Conservation (phyloP, 2,888 invertebrate genomes). For the Sphecodes monilicornis region DNA sequence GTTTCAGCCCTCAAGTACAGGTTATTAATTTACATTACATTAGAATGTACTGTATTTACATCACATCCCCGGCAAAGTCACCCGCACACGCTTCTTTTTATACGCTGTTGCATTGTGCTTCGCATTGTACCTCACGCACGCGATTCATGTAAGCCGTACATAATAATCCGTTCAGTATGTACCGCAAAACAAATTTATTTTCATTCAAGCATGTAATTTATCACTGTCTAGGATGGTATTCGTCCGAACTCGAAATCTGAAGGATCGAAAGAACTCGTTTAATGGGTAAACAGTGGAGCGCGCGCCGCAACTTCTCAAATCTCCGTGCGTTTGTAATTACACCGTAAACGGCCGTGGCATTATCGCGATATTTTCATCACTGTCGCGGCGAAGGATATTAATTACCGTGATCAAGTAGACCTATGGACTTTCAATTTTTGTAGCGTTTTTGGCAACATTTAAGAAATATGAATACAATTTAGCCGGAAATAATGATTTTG, state of each 20-base stretch:
- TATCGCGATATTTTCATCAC: slow-evolving; percentile 12
- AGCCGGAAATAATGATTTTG: not conserved
- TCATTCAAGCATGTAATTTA: not conserved
- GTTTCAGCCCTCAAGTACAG: not conserved
- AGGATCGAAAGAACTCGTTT: not conserved
- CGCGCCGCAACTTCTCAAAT: slow-evolving; percentile 8
- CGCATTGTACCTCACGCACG: not conserved
- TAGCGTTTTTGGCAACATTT: not conserved
- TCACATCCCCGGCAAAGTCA: not conserved
- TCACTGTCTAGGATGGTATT: not conserved
- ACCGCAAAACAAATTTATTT: not conserved
- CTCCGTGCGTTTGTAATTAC: slow-evolving; percentile 10
- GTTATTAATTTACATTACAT: not conserved
- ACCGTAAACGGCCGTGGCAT: not conserved
- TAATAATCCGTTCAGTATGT: not conserved
- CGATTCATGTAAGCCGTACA: not conserved
- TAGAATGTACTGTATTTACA: not conserved
- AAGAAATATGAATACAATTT: not conserved
- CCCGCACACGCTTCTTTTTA: not conserved
- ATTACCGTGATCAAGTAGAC: slow-evolving; percentile 23
- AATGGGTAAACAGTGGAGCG: not conserved
- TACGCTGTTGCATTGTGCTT: not conserved
- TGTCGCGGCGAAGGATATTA: slow-evolving; percentile 26
- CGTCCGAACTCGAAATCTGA: not conserved
- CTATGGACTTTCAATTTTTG: not conserved